A percentile compares a stretch with the other conserved stretches of the same genome.
phyloP scores from a whole-genome alignment of 2,888 invertebrate species.

The Epinotia brunnichana region DNA sequence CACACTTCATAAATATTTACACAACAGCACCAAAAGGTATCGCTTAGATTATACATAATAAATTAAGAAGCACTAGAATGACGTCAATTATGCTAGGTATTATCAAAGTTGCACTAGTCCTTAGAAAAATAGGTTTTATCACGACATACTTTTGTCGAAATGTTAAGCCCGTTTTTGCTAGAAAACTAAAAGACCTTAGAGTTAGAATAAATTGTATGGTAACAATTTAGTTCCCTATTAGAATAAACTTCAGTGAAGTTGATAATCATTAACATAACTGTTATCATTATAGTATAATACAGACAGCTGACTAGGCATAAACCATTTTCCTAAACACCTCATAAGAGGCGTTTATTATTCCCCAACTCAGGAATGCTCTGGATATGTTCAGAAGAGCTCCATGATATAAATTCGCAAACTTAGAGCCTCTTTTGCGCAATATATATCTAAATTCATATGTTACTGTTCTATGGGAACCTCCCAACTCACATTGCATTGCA shows the following conservation, averaged over 20 bases:
- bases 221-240: neutral
- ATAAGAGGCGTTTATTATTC: conserved; percentile 98
- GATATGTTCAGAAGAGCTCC: conserved; percentile 97
- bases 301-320: conserved; percentile 66
- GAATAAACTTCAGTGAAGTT: neutral
- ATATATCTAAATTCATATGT: conserved; percentile 87
- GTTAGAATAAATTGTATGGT: neutral
- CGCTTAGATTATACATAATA: conserved; percentile 49
- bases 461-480: conserved; percentile 88
- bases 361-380: conserved; percentile 98
- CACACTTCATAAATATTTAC: conserved; percentile 50
- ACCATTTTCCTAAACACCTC: conserved; percentile 88
- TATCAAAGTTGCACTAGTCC: neutral
- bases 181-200: neutral
- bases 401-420: conserved; percentile 92
- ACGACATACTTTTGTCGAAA: neutral
- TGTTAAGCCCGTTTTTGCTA: neutral
- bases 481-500: conserved; percentile 95
- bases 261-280: conserved; percentile 2
- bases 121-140: neutral
- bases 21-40: conserved; percentile 49
- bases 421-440: conserved; percentile 90
- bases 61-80: conserved; percentile 45
- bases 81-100: conserved; percentile 32
- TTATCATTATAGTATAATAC: conserved; percentile 26